Evolutionary conservation across 2,113 vertebrate genomes (phyloP).

Genomic region (Trogon melanurus): DNA sequence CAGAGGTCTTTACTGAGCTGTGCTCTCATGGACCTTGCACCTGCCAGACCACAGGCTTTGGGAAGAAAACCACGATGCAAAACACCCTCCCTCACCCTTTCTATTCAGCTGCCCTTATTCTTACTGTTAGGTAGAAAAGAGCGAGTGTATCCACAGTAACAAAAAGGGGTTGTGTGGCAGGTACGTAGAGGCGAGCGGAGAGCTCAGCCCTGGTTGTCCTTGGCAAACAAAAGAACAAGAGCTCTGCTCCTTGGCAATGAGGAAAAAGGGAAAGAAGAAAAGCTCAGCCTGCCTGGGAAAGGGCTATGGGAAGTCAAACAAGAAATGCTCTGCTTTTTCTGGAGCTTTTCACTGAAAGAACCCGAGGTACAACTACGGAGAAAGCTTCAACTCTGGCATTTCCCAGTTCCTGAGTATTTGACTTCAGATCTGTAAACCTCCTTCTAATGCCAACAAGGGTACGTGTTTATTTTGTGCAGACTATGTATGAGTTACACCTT

Average conservation of each 20-base stretch:
- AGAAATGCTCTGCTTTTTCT: not conserved
- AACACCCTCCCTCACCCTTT: not conserved
- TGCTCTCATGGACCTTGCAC: accelerated
- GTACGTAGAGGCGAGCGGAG: conserved; percentile 70
- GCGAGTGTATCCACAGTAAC: conserved; percentile 64
- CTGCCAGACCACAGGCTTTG: accelerated
- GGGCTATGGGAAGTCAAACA: not conserved
- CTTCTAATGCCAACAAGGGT: not conserved
- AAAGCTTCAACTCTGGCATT: not conserved
- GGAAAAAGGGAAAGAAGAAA: not conserved
- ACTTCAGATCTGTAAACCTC: not conserved
- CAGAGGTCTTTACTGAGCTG: not conserved
- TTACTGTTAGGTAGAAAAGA: conserved; percentile 72
- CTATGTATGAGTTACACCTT: not conserved
- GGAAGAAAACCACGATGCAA: not conserved
- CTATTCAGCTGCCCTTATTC: conserved; percentile 39
- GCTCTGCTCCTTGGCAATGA: conserved; percentile 71
- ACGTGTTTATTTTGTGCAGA: not conserved
- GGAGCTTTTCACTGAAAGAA: not conserved
- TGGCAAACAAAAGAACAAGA: conserved; percentile 75
- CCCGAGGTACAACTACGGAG: not conserved
- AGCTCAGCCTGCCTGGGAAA: not conserved
- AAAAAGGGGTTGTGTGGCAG: conserved; percentile 66
- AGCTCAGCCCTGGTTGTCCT: conserved; percentile 71
- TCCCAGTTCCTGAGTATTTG: not conserved